These are phyloP conservation scores for Melangyna quadrimaculata DNA, from an alignment of 2,888 invertebrate genomes.

Conservation along the genomic window DNA sequence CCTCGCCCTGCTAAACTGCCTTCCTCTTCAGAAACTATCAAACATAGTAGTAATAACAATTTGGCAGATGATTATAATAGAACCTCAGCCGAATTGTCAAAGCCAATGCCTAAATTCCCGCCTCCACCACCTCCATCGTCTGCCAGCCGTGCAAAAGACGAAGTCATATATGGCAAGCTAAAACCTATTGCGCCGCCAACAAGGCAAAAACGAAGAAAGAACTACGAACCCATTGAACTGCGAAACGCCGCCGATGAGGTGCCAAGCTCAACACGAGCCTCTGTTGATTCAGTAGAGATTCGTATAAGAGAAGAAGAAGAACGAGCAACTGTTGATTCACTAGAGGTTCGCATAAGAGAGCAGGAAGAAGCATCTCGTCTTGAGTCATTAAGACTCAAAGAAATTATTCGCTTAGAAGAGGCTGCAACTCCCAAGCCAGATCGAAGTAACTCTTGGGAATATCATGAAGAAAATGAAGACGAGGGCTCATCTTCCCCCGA, in stretches of 20 bases:
- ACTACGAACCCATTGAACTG: conserved; percentile 77
- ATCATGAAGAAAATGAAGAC: conserved; percentile 75
- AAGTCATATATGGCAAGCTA: conserved; percentile 75
- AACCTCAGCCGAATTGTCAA: conserved; percentile 65
- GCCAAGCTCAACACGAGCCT: conserved; percentile 73
- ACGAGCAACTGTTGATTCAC: conserved; percentile 76
- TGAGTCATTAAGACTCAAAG: conserved; percentile 76
- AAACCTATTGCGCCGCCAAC: conserved; percentile 75
- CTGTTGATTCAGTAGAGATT: conserved; percentile 77
- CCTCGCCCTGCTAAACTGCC: conserved; percentile 74
- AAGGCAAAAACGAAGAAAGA: conserved; percentile 76
- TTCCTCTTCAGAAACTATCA: conserved; percentile 67
- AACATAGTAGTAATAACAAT: conserved; percentile 68
- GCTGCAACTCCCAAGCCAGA: conserved; percentile 77
- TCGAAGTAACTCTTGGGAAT: conserved; percentile 80
- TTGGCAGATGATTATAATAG: conserved; percentile 53
- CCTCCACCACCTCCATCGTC: conserved; percentile 75
- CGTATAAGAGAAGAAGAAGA: conserved; percentile 75
- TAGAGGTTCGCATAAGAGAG: conserved; percentile 76
- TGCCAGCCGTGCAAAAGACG: conserved; percentile 51
- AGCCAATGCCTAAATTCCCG: conserved; percentile 79
- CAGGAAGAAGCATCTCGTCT: conserved; percentile 74
- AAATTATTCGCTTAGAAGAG: conserved; percentile 75
- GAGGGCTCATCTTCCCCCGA: conserved; percentile 76
- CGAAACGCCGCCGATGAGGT: conserved; percentile 71